Evolutionary conservation across 2,113 vertebrate genomes (phyloP), one percentile per base, ranked within the genome.

Genomic region (Calidris pugnax): DNA sequence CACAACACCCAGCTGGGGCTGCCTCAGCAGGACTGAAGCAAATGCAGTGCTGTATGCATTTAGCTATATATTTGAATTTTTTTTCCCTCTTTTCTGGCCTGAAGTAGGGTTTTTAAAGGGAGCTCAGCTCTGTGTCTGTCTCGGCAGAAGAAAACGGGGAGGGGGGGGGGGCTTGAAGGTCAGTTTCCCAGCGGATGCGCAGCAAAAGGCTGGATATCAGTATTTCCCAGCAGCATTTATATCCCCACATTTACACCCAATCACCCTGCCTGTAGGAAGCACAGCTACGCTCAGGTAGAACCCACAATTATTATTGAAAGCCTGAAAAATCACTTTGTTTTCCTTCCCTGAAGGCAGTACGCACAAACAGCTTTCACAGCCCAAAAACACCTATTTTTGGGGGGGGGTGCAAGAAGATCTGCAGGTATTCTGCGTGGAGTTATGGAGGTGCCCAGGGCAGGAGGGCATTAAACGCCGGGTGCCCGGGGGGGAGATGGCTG

Each of bases 101-200:
- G 4, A 45, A 66, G 15, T 15, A 0, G 19, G 27, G 9, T 22
- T 87, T n/a, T 89, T 16, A 14, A 73, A 72, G 75, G 68, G 66
- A 45, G 48, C 47, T 77, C 63, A 75, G 83, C 64, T 28, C 89
- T 14, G 63, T 32, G 69, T 12, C 57, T 32, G 48, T 28, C 67
- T 95, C 20, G 4, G 76, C 45, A 22, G 2, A 37, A 69, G 39
- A 9, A 41, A 64, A 33, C 3, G 7, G 12, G 53, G 23, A n/a
- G n/a, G 12, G 35, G 62, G 12, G 64, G 24, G 32, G 68, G 28
- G 12, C 35, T 60, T 97, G 88, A 96, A 97, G 90, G 91, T 95
- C 94, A 87, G 89, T 18, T 73, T n/a, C 57, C 7, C 67, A 23
- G 53, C 2, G 43, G 73, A n/a, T 66, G 60, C 3, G 4, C 87